These are phyloP conservation scores for Ailurus styani DNA, from an alignment of 2,113 vertebrate genomes.

Conservation along the genomic window DNA sequence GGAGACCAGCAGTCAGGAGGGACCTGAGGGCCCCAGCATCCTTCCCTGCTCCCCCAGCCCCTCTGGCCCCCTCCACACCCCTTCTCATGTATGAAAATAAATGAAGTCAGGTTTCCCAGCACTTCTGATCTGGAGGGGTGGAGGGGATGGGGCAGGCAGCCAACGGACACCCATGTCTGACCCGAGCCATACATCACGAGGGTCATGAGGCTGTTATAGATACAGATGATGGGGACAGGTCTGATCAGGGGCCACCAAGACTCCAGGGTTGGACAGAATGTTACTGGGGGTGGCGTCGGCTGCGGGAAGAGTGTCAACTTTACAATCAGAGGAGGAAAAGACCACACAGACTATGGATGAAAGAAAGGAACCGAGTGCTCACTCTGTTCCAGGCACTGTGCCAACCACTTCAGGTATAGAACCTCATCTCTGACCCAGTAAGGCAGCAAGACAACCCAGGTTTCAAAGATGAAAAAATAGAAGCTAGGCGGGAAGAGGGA, in stretches of 20 bases:
- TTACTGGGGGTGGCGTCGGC: not conserved
- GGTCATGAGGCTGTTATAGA: not conserved
- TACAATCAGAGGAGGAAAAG: not conserved
- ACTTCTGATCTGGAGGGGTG: not conserved
- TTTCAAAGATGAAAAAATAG: not conserved
- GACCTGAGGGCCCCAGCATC: not conserved
- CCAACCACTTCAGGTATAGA: not conserved
- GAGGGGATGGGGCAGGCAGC: not conserved
- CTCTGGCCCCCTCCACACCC: not conserved
- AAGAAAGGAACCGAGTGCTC: accelerated
- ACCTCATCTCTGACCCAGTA: not conserved
- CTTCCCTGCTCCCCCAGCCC: not conserved
- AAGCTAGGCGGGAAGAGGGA: not conserved
- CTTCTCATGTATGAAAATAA: not conserved
- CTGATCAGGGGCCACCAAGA: not conserved
- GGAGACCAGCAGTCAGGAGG: not conserved
- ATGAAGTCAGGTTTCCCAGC: slow-evolving; percentile 40
- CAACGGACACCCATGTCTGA: not conserved
- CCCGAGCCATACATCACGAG: not conserved
- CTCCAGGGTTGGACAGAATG: not conserved
- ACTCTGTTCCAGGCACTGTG: not conserved
- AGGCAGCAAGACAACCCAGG: not conserved
- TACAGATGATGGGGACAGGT: accelerated
- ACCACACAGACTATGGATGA: not conserved
- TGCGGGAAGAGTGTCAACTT: accelerated